Evolutionary conservation across 2,797 vertebrate genomes (phyloP).

Genomic region (Eremophila alpestris): DNA sequence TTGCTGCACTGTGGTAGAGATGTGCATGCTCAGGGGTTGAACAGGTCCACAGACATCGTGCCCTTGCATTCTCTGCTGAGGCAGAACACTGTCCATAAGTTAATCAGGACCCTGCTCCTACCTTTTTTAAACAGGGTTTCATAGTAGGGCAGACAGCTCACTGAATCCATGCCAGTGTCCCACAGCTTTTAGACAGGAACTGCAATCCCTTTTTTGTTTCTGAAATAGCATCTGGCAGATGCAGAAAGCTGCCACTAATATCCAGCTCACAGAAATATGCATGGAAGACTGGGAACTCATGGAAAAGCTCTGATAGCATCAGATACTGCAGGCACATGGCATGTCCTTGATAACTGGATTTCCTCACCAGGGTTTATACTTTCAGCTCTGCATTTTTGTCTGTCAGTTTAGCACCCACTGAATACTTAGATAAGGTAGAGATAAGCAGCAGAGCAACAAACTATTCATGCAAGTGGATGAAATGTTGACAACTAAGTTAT

Average conservation of each 20-base stretch:
- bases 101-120: not conserved
- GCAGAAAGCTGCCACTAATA: constrained; percentile 7
- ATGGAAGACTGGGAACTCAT: not conserved
- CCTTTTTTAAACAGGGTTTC: not conserved
- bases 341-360: not conserved
- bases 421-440: not conserved
- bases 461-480: not conserved
- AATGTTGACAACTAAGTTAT: not conserved
- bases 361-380: not conserved
- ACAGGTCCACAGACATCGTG: not conserved
- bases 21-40: rapidly evolving
- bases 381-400: not conserved
- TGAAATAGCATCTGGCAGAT: constrained; percentile 8
- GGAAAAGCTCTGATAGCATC: not conserved
- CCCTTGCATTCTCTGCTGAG: not conserved
- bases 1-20: not conserved
- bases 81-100: not conserved
- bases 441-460: not conserved
- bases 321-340: not conserved
- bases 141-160: not conserved
- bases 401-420: not conserved
- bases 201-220: constrained; percentile 1
- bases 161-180: not conserved
- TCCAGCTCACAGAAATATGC: not conserved
- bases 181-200: not conserved